Conservation (phyloP, 2,888 invertebrate genomes). For the Perizoma affinitatum region DNA sequence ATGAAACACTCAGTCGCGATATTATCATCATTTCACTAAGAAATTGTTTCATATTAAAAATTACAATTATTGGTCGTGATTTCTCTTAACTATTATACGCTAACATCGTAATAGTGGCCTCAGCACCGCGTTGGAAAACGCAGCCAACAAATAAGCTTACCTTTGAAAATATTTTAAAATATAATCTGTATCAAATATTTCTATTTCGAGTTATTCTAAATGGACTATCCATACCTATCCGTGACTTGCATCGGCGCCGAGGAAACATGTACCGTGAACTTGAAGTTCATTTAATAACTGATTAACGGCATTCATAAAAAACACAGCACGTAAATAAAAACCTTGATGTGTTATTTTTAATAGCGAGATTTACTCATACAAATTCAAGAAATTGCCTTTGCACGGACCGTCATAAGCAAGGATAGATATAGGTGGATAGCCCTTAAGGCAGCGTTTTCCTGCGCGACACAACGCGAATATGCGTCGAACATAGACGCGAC, state of each 20-base stretch:
- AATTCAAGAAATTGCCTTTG: no score
- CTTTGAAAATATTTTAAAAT: slow-evolving; percentile 30
- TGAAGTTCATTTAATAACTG: no score
- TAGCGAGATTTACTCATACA: no score
- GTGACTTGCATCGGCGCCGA: no score
- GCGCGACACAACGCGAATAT: slow-evolving; percentile 42
- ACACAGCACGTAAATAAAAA: no score
- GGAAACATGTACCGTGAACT: no score
- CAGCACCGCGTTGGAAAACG: slow-evolving; percentile 50
- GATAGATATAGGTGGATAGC: no score
- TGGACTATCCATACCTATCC: no score
- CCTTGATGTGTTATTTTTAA: no score
- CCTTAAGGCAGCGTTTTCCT: slow-evolving; percentile 16
- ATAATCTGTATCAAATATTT: slow-evolving; percentile 32
- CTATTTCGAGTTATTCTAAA: slow-evolving; percentile 29
- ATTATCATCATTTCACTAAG: slow-evolving; percentile 76
- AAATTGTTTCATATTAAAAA: slow-evolving; percentile 66
- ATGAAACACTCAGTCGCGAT: slow-evolving; percentile 77
- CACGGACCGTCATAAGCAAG: no score
- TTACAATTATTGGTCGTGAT: slow-evolving; percentile 84
- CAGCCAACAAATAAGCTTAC: slow-evolving; percentile 41
- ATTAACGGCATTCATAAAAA: no score
- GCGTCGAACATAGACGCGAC: slow-evolving; percentile 60
- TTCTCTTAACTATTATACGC: slow-evolving; percentile 65
- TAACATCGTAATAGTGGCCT: slow-evolving; percentile 67